These are phyloP conservation scores for Megaustenia siamemsis DNA, from an alignment of 2,888 invertebrate species.

Conservation along the genomic window DNA sequence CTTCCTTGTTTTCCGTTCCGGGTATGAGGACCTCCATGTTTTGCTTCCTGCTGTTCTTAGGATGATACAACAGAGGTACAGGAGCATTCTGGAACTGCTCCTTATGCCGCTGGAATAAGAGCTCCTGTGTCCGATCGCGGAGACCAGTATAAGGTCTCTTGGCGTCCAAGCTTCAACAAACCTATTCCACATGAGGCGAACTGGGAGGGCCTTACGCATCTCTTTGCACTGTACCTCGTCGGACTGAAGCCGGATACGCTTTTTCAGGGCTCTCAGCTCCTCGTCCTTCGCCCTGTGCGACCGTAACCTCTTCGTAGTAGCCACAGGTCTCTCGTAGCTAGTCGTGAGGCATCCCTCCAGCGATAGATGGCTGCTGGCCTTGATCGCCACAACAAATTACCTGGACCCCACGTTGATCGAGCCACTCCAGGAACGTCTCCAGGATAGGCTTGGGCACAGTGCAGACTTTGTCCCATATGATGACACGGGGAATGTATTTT, in stretches of 20 bases:
- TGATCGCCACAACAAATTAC: conserved; percentile 6
- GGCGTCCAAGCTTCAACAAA: conserved; percentile 15
- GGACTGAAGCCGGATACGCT: conserved; percentile 1
- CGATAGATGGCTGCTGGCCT: background rate
- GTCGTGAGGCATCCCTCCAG: conserved; percentile 1
- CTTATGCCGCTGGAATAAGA: background rate
- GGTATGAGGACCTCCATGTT: background rate
- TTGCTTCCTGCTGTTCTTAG: conserved; percentile 13
- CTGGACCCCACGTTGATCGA: background rate
- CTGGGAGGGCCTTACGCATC: conserved; percentile 14
- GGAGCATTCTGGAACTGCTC: background rate
- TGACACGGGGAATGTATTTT: no score
- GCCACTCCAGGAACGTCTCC: conserved; percentile 15
- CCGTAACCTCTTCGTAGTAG: conserved; percentile 15
- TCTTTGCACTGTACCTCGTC: background rate
- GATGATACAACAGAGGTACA: background rate
- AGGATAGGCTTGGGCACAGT: conserved; percentile 7
- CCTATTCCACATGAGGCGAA: background rate
- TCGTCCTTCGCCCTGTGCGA: conserved; percentile 7
- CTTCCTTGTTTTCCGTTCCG: background rate
- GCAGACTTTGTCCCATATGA: no score
- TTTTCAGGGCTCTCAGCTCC: conserved; percentile 6
- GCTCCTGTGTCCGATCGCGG: background rate
- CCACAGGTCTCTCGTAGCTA: background rate
- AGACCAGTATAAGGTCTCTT: background rate